phyloP scores from a whole-genome alignment of 2,797 vertebrate species.

The Sebastes nivosus region DNA sequence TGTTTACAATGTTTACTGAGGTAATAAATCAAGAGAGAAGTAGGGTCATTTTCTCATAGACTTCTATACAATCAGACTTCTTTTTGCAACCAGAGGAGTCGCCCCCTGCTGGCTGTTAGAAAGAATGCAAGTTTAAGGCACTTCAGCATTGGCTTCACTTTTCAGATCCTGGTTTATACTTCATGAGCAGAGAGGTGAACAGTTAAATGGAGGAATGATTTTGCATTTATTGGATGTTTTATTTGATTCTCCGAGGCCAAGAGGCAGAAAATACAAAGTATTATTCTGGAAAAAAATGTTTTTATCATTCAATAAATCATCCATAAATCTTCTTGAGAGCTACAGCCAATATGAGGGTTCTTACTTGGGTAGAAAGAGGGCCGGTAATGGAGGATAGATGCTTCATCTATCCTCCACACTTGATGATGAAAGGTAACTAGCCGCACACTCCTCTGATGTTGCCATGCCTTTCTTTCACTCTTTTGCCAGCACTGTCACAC shows the following conservation, averaged over 20 bases:
- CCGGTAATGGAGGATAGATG: not conserved
- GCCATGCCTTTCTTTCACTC: not conserved
- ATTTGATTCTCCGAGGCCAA: not conserved
- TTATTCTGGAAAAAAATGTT: not conserved
- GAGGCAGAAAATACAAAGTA: not conserved
- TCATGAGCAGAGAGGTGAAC: not conserved
- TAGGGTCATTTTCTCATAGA: too few relatives aligned
- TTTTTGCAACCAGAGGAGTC: too few relatives aligned
- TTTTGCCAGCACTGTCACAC: not conserved
- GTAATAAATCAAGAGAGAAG: too few relatives aligned
- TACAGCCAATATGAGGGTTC: not conserved
- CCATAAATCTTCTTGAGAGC: not conserved
- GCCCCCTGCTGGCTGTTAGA: too few relatives aligned
- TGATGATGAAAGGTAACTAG: not conserved
- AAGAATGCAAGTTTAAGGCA: too few relatives aligned
- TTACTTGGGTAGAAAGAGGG: not conserved
- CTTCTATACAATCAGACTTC: too few relatives aligned
- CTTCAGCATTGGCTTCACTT: too few relatives aligned
- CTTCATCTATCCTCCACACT: not conserved
- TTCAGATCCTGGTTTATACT: too few relatives aligned
- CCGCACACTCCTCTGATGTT: not conserved
- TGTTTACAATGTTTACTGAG: too few relatives aligned
- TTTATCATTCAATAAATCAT: not conserved
- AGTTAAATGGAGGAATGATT: not conserved
- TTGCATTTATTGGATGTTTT: not conserved